Conservation (phyloP, 1,140 invertebrate species). For the Doryteuthis pealeii region DNA sequence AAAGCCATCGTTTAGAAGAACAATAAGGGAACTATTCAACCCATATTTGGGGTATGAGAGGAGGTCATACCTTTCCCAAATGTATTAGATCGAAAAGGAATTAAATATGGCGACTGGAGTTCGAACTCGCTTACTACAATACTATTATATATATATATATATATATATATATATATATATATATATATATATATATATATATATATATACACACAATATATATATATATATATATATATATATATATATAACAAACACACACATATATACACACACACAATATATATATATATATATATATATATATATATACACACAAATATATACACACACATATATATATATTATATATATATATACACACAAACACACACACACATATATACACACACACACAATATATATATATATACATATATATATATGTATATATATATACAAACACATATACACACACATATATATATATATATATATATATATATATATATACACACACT, state of each 20-base stretch:
- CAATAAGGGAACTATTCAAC: too few species aligned
- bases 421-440: neutral
- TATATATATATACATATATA: neutral
- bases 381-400: neutral
- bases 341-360: neutral
- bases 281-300: neutral
- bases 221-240: neutral
- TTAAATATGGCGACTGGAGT: too few species aligned
- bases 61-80: too few species aligned
- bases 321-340: neutral
- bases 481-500: neutral
- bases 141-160: neutral
- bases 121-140: too few species aligned
- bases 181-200: neutral
- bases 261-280: neutral
- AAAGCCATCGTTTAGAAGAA: too few species aligned
- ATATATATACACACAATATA: neutral
- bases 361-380: neutral
- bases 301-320: neutral
- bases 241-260: neutral
- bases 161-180: neutral
- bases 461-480: neutral
- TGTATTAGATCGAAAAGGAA: too few species aligned
- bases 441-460: neutral
- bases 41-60: too few species aligned